These are phyloP conservation scores for Cataglyphis albicans DNA, from an alignment of 2,888 invertebrate species.

Conservation along the genomic window DNA sequence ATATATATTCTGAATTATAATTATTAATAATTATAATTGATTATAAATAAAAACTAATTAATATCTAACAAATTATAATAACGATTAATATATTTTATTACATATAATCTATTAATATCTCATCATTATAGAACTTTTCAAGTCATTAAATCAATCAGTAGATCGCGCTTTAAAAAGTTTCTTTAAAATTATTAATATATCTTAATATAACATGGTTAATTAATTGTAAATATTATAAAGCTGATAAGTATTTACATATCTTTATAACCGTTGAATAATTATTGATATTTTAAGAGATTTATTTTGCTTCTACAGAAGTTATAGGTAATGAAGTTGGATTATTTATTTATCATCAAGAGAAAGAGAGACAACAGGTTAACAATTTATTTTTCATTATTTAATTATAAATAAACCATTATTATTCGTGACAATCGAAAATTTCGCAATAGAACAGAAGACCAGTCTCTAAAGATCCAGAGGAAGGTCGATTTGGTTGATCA, in stretches of 20 bases:
- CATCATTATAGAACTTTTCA: not conserved
- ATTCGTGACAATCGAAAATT: conserved; percentile 4
- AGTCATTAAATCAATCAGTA: not conserved
- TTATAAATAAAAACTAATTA: not conserved
- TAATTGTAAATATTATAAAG: not conserved
- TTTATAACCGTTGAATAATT: not conserved
- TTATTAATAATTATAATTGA: not conserved
- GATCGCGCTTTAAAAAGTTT: not conserved
- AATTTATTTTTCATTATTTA: not conserved
- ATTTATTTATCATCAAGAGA: not conserved
- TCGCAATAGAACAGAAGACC: conserved; percentile 48
- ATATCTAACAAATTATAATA: not conserved
- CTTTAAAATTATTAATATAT: not conserved
- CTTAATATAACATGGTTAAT: not conserved
- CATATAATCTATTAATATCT: not conserved
- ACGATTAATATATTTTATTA: not conserved
- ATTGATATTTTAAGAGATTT: not conserved
- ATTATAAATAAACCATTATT: conserved; percentile 4
- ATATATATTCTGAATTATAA: not conserved
- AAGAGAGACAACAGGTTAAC: not conserved
- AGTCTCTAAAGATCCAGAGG: conserved; percentile 35
- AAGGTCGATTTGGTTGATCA: conserved; percentile 40
- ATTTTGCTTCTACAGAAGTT: not conserved
- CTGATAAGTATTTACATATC: not conserved
- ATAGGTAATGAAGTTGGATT: not conserved